phyloP scores from a whole-genome alignment of 2,797 vertebrate species.

The Australoheros facetus region DNA sequence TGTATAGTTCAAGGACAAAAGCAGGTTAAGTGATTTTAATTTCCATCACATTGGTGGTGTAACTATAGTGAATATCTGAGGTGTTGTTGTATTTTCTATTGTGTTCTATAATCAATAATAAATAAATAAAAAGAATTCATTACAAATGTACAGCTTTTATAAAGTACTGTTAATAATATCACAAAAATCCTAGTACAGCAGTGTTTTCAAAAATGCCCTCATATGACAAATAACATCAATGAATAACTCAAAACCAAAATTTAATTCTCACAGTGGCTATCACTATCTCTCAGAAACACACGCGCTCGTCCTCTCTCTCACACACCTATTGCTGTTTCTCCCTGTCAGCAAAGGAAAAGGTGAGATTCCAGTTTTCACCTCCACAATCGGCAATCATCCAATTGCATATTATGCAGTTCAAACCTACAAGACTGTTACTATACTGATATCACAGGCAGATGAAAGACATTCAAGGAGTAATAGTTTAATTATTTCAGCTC shows the following conservation, averaged over 20 bases:
- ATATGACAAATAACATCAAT: constrained; percentile 64
- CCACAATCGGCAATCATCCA: constrained; percentile 16
- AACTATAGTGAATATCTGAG: constrained; percentile 49
- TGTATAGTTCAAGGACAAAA: constrained; percentile 64
- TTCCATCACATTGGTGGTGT: constrained; percentile 43
- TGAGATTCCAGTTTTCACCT: constrained; percentile 32
- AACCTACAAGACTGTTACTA: constrained; percentile 46
- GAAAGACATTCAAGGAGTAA: constrained; percentile 63
- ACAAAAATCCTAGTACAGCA: constrained; percentile 69
- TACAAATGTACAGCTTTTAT: constrained; percentile 74
- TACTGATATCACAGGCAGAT: constrained; percentile 63
- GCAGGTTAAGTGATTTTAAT: constrained; percentile 66
- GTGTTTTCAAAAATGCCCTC: constrained; percentile 72
- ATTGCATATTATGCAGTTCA: constrained; percentile 50
- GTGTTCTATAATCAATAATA: constrained; percentile 68
- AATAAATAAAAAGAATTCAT: constrained; percentile 63
- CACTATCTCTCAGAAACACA: constrained; percentile 13
- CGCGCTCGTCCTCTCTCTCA: not conserved
- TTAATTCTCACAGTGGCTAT: constrained; percentile 29
- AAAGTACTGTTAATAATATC: constrained; percentile 71
- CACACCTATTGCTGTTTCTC: constrained; percentile 29
- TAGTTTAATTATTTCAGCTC: constrained; percentile 52
- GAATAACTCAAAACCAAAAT: constrained; percentile 40
- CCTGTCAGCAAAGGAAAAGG: constrained; percentile 29
- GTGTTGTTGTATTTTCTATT: constrained; percentile 39